These are phyloP conservation scores for Vombatus ursinus DNA, from an alignment of 2,113 vertebrate species.

Conservation along the genomic window DNA sequence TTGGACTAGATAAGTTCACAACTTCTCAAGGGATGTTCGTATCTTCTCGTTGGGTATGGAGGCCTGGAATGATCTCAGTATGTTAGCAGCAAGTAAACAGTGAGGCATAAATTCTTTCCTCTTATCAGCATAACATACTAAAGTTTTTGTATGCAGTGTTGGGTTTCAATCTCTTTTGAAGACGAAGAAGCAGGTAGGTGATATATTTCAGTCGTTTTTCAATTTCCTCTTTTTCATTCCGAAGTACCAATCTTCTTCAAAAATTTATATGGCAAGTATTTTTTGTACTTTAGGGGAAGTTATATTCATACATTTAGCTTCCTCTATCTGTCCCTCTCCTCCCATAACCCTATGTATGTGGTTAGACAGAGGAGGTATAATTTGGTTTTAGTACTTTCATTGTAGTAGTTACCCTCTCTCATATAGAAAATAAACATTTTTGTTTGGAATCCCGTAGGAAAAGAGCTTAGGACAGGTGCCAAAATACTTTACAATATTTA, in stretches of 20 bases:
- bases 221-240: constrained; percentile 3
- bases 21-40: neutral
- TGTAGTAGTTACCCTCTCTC: neutral
- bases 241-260: constrained; percentile 33
- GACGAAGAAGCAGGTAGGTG: constrained; percentile 22
- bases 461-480: neutral
- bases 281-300: neutral
- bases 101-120: neutral
- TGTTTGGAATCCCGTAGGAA: neutral
- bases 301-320: neutral
- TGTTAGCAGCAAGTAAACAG: neutral
- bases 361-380: neutral
- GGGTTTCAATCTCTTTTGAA: constrained; percentile 16
- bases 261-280: neutral
- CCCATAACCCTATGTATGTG: neutral
- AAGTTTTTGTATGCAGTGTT: neutral
- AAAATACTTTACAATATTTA: constrained; percentile 10
- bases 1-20: neutral
- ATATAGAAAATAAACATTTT: constrained; percentile 23
- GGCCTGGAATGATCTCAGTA: neutral
- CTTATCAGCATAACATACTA: constrained; percentile 21
- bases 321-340: neutral
- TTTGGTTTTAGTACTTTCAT: neutral
- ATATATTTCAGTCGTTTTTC: constrained; percentile 10
- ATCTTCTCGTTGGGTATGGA: neutral